A percentile compares a stretch with the other conserved stretches of the same genome.
These are phyloP conservation scores for Tinea semifulvella DNA, from an alignment of 2,888 invertebrate genomes.

Conservation along the genomic window DNA sequence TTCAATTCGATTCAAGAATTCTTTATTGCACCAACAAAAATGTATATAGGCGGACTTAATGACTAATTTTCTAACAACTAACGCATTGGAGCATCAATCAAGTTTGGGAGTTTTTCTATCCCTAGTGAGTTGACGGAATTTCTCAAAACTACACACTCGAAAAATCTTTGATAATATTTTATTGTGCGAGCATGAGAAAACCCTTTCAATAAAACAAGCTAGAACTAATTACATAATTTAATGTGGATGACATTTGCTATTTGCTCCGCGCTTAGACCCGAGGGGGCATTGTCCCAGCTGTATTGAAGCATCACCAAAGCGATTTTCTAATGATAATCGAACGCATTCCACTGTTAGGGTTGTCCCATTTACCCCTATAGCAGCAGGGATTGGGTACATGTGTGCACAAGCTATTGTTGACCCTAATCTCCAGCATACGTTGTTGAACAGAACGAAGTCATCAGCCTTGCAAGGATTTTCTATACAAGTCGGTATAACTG, in stretches of 20 bases:
- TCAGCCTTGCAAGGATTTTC: conserved; percentile 69
- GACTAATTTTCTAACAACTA: too few species aligned
- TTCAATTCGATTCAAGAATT: too few species aligned
- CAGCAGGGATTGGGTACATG: conserved; percentile 30
- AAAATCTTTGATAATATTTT: too few species aligned
- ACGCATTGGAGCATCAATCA: too few species aligned
- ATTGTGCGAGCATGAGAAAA: too few species aligned
- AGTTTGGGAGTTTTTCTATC: too few species aligned
- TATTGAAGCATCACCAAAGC: conserved; percentile 30
- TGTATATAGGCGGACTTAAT: too few species aligned
- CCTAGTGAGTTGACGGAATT: too few species aligned
- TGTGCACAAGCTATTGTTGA: conserved; percentile 45
- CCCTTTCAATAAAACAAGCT: conserved; percentile 4
- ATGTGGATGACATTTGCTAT: conserved; percentile 29
- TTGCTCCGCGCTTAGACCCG: conserved; percentile 39
- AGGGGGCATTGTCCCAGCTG: conserved; percentile 27
- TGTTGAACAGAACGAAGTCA: conserved; percentile 49
- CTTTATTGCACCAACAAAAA: too few species aligned
- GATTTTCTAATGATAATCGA: conserved; percentile 28
- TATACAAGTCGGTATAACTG: conserved; percentile 67
- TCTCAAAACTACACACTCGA: too few species aligned
- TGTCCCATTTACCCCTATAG: conserved; percentile 69
- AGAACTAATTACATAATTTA: background rate
- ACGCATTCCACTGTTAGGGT: conserved; percentile 68
- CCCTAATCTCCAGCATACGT: conserved; percentile 51